Evolutionary conservation across 2,113 vertebrate species (phyloP).

Genomic region (Nanorana parkeri): DNA sequence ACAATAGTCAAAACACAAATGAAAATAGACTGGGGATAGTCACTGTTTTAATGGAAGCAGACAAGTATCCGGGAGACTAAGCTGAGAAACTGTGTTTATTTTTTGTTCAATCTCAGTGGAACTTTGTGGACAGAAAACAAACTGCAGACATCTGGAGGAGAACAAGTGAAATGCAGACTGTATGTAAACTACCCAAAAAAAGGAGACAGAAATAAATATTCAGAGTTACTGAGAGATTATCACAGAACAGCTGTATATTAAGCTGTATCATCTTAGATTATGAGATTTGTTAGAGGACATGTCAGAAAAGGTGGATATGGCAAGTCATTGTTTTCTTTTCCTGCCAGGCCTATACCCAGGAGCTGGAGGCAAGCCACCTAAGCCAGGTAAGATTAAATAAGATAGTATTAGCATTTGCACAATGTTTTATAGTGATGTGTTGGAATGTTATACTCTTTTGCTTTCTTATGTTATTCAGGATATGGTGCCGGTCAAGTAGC

Average conservation of each 20-base stretch:
- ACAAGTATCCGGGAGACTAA: background rate
- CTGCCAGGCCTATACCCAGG: constrained; percentile 39
- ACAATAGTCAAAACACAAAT: constrained; percentile 17
- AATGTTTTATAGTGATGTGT: too few species aligned
- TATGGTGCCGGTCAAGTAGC: constrained; percentile 14
- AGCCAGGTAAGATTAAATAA: constrained; percentile 32
- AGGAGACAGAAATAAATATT: background rate
- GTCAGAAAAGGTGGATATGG: background rate
- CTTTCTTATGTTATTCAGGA: background rate
- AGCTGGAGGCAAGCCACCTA: constrained; percentile 53
- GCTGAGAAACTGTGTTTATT: constrained; percentile 22
- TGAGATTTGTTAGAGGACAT: background rate
- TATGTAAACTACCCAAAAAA: background rate
- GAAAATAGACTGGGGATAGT: background rate
- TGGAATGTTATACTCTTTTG: too few species aligned
- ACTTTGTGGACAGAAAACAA: background rate
- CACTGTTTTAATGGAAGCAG: background rate
- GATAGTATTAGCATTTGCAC: too few species aligned
- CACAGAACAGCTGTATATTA: constrained; percentile 19
- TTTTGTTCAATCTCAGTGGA: constrained; percentile 9
- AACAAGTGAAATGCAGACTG: constrained; percentile 6
- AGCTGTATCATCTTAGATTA: background rate
- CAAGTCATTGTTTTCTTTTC: constrained; percentile 1
- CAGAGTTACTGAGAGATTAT: background rate
- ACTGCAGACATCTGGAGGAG: constrained; percentile 23